Evolutionary conservation across 2,113 vertebrate species (phyloP), one percentile per base, ranked within the genome.

Genomic region (Plotosus lineatus): DNA sequence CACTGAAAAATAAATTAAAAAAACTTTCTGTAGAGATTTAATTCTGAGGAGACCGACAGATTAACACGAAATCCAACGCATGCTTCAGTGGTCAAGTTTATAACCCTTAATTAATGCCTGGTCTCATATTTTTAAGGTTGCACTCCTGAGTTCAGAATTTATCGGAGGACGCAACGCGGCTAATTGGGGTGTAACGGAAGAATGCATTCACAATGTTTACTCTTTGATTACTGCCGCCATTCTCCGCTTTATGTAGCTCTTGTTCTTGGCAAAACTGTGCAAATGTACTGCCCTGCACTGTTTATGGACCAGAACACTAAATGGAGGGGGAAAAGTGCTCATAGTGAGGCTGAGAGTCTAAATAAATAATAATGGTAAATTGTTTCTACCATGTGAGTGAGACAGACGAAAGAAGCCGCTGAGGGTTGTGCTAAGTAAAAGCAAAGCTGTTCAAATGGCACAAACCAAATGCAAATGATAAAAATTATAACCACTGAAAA

Each of bases 351-450:
- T 48, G 56, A 51, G 80, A 69, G 79, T 63, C 26, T 69, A 66
- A 83, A 79, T 83, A 86, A 86, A 86, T 75, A 65, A 78, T 79
- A 81, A 36, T 15, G 77, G 82, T 77, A 83, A 83, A 80, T 28
- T 74, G 69, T 72, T 77, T 69, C 58, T 65, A 74, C n/a, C 58
- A 61, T 44, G 33, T 23, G 14, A 78, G 53, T 51, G 40, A 36
- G 56, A 77, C 31, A 50, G 71, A 76, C 53, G 66, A 80, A 48
- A 23, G 33, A 46, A 31, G 46, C 46, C 61, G 42, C 33, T n/a
- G 61, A 23, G 61, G 61, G 79, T 66, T 46, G 55, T 31, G 40
- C 10, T 14, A 17, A 61, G 61, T 55, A 78, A 78, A 63, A 44
- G 23, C 23, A 4, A 69, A 44, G 12, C 12, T 40, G 36, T 0